Conservation (phyloP, 2,797 vertebrate genomes). For the Sebastes miniatus region DNA sequence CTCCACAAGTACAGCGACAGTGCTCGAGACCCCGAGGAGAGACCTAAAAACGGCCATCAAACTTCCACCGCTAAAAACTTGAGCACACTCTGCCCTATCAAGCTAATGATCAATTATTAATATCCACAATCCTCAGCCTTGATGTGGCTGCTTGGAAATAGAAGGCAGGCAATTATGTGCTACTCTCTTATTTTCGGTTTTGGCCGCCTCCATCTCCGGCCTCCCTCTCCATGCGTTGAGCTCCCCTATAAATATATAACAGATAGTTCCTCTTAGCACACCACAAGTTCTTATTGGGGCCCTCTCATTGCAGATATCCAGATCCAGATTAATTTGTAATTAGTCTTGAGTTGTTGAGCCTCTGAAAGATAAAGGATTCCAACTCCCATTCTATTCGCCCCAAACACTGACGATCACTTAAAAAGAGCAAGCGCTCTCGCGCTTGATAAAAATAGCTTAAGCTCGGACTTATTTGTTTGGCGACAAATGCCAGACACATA, state of each 20-base stretch:
- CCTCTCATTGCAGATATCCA: constrained; percentile 86
- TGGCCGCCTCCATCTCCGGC: constrained; percentile 67
- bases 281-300: constrained; percentile 78
- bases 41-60: constrained; percentile 69
- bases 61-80: constrained; percentile 75
- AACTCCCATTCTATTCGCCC: constrained; percentile 80
- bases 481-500: constrained; percentile 83
- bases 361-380: constrained; percentile 86
- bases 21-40: constrained; percentile 51
- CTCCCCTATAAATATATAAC: constrained; percentile 83
- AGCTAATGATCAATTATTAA: constrained; percentile 86
- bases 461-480: constrained; percentile 84
- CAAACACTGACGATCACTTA: constrained; percentile 84
- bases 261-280: constrained; percentile 81
- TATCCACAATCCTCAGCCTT: constrained; percentile 81
- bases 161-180: constrained; percentile 83
- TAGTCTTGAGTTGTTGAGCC: constrained; percentile 89
- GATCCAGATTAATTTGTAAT: constrained; percentile 90
- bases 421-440: constrained; percentile 81
- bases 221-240: constrained; percentile 72
- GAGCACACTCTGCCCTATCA: constrained; percentile 75
- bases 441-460: constrained; percentile 86
- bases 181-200: constrained; percentile 76
- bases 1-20: constrained; percentile 30
- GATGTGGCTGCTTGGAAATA: constrained; percentile 79